Evolutionary conservation across 2,797 vertebrate genomes (phyloP).

Genomic region (Thalassophryne amazonica): DNA sequence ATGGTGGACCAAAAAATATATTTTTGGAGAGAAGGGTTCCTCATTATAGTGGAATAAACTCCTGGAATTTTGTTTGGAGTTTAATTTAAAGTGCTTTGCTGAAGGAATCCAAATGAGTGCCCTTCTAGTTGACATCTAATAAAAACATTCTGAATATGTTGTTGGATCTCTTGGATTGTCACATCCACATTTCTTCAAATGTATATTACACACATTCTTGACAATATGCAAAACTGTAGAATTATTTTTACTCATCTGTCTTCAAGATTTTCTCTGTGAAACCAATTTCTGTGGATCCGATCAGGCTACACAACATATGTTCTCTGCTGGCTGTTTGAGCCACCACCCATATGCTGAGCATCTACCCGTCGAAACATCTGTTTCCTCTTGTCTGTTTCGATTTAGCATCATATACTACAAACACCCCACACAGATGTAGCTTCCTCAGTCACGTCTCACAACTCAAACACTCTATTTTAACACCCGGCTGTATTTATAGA

Average conservation of each 20-base stretch:
- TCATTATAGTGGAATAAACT: no score
- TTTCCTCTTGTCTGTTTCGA: constrained; percentile 32
- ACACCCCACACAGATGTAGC: constrained; percentile 37
- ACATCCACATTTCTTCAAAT: constrained; percentile 17
- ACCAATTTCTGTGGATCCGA: constrained; percentile 43
- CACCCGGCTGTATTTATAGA: constrained; percentile 68
- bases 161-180: not conserved
- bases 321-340: constrained; percentile 17
- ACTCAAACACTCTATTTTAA: constrained; percentile 68
- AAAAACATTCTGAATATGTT: no score
- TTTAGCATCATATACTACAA: constrained; percentile 41
- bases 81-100: no score
- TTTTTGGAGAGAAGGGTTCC: no score
- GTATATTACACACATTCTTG: constrained; percentile 14
- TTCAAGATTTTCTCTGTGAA: constrained; percentile 11
- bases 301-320: constrained; percentile 45
- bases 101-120: no score
- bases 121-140: no score
- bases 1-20: no score
- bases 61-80: no score
- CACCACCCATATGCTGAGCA: constrained; percentile 39
- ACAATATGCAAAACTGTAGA: constrained; percentile 15
- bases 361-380: constrained; percentile 38
- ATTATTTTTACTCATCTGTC: constrained; percentile 33
- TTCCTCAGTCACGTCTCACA: constrained; percentile 47